Conservation (phyloP, 2,113 vertebrate species). For the mouse (Mus musculus) region DNA sequence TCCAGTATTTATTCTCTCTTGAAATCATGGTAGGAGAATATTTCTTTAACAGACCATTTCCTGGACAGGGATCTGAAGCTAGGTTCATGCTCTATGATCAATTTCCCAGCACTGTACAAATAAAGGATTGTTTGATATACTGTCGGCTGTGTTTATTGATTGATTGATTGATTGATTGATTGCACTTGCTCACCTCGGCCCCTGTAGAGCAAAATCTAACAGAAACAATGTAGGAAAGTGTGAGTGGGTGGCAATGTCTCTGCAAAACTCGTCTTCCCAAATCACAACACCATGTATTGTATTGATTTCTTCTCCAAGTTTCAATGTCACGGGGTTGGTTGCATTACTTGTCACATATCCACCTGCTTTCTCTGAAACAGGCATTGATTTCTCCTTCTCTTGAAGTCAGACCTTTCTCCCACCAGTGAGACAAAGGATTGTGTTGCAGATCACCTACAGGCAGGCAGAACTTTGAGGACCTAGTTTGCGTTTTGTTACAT, state of each 20-base stretch:
- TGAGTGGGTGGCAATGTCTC: background rate
- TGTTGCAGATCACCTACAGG: background rate
- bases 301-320: background rate
- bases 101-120: background rate
- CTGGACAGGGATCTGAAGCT: no score
- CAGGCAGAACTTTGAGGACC: conserved; percentile 10
- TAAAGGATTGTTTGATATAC: background rate
- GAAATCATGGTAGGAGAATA: background rate
- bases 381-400: background rate
- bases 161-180: no score
- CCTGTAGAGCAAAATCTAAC: background rate
- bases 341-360: background rate
- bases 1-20: background rate
- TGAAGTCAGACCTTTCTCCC: background rate
- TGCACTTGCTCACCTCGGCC: background rate
- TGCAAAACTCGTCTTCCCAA: conserved; percentile 9
- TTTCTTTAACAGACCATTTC: background rate
- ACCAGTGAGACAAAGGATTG: background rate
- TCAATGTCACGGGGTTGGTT: background rate
- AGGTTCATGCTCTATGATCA: background rate
- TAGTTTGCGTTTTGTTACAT: background rate
- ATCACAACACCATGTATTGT: background rate
- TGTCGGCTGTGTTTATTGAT: background rate
- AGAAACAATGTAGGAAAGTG: background rate
- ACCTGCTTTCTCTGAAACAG: background rate